Evolutionary conservation across 2,113 vertebrate genomes (phyloP).

Genomic region (Ailuropoda melanoleuca): DNA sequence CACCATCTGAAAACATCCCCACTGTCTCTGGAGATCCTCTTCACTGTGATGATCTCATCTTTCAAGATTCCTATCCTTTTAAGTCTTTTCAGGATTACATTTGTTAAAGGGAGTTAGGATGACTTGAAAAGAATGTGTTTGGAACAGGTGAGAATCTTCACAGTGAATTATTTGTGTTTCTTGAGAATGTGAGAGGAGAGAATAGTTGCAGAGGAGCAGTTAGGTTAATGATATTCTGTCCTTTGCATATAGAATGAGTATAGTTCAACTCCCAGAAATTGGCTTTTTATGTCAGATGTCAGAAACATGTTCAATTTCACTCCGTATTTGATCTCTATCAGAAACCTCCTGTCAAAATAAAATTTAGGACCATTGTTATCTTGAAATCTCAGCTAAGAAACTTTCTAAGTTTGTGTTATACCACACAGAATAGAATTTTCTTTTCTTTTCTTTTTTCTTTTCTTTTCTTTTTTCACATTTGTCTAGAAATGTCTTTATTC

Average conservation of each 20-base stretch:
- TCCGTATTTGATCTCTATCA: background rate
- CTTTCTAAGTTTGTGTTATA: background rate
- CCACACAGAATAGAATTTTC: background rate
- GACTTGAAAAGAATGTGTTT: background rate
- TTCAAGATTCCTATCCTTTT: background rate
- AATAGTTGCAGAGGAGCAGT: background rate
- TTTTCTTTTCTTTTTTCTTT: background rate
- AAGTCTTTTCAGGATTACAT: background rate
- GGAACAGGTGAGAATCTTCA: slow-evolving; percentile 48
- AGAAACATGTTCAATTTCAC: background rate
- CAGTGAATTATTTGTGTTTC: slow-evolving; percentile 49
- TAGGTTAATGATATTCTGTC: background rate
- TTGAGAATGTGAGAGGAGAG: slow-evolving; percentile 9
- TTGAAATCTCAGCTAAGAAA: background rate
- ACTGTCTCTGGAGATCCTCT: background rate
- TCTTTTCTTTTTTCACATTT: background rate
- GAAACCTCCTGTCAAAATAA: background rate
- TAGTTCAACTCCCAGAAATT: background rate
- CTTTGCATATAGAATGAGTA: background rate
- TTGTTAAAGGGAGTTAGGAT: background rate
- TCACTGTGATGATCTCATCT: background rate
- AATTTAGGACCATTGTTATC: background rate
- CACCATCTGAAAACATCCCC: fast-evolving
- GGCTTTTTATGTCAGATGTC: background rate
- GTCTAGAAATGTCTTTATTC: background rate